A percentile compares a stretch with the other conserved stretches of the same genome.
Conservation (phyloP, 2,113 vertebrate genomes). For the Vidua chalybeata region DNA sequence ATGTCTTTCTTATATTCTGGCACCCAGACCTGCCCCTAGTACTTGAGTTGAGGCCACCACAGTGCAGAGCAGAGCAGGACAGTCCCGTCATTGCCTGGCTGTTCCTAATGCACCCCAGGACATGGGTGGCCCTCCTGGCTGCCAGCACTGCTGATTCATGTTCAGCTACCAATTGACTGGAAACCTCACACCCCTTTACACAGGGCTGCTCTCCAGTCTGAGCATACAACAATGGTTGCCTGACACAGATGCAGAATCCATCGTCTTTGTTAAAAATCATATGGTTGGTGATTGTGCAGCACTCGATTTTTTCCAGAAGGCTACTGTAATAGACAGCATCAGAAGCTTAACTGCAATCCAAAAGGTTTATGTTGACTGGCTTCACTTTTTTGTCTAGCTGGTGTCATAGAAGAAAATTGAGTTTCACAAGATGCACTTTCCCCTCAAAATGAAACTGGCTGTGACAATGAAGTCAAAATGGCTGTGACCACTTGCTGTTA, state of each 20-base stretch:
- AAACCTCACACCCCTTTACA: neutral
- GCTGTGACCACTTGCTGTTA: neutral
- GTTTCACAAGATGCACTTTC: neutral
- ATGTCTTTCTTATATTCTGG: neutral
- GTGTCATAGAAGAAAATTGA: neutral
- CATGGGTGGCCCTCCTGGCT: accelerated
- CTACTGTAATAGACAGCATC: neutral
- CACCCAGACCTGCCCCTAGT: neutral
- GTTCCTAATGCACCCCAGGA: neutral
- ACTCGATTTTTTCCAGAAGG: neutral
- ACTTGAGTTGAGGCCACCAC: accelerated
- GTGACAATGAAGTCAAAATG: neutral
- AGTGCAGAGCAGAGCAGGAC: neutral
- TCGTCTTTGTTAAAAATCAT: neutral
- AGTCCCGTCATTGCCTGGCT: accelerated
- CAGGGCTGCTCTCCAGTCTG: neutral
- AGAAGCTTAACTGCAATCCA: neutral
- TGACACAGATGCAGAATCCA: neutral
- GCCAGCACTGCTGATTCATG: neutral
- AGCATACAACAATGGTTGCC: neutral
- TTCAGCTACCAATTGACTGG: accelerated
- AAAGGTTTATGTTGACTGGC: accelerated
- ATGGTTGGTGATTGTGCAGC: neutral
- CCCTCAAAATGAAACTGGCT: neutral
- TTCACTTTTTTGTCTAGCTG: neutral